These are phyloP conservation scores for Phrynosoma platyrhinos DNA, from an alignment of 2,113 vertebrate genomes.

Conservation along the genomic window DNA sequence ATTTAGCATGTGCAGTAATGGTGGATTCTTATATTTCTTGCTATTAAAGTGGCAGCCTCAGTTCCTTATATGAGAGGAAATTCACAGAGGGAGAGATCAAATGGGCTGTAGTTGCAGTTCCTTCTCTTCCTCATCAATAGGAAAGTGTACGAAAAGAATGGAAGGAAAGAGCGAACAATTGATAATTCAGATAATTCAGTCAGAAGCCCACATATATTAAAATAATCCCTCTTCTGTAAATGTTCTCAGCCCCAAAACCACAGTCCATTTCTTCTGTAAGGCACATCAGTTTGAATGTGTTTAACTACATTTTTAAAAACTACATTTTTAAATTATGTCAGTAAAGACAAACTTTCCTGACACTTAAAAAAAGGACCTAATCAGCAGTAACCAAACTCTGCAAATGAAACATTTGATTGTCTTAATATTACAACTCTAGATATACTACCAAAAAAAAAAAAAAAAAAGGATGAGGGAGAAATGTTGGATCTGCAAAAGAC, in stretches of 20 bases:
- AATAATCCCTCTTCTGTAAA: slow-evolving; percentile 40
- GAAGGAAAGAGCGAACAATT: no score
- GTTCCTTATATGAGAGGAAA: background rate
- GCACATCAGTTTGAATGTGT: slow-evolving; percentile 58
- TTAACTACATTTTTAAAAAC: slow-evolving; percentile 26
- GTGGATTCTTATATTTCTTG: background rate
- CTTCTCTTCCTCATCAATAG: background rate
- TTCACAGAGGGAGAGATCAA: background rate
- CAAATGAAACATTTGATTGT: slow-evolving; percentile 19
- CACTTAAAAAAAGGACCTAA: slow-evolving; percentile 47
- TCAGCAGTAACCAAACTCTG: slow-evolving; percentile 18
- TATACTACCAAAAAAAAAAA: slow-evolving; percentile 23
- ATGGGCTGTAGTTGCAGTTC: background rate
- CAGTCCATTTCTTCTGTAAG: slow-evolving; percentile 25
- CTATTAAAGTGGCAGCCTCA: no score
- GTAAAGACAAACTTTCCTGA: slow-evolving; percentile 42
- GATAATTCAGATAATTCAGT: slow-evolving; percentile 18
- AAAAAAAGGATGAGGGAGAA: background rate
- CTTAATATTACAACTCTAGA: slow-evolving; percentile 40
- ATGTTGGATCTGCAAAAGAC: slow-evolving; percentile 19
- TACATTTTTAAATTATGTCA: slow-evolving; percentile 47
- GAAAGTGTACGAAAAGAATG: no score
- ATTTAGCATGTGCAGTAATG: background rate
- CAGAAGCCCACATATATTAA: slow-evolving; percentile 45
- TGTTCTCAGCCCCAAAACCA: slow-evolving; percentile 42